phyloP scores from a whole-genome alignment of 35 echinoderm and acorn worm genomes.

The Ptychodera flava region DNA sequence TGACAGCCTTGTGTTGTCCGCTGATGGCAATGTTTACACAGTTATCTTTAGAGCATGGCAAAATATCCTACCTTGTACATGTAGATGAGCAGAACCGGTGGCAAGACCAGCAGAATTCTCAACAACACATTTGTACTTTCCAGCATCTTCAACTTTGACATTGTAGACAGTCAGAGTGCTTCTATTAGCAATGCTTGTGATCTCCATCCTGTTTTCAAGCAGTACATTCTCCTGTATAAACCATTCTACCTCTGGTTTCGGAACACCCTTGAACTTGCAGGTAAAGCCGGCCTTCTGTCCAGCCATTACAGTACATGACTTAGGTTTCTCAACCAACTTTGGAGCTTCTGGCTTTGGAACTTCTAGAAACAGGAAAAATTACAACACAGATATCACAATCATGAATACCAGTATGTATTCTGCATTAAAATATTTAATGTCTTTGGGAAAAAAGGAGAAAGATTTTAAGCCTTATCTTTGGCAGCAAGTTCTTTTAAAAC shows the following conservation, averaged over 20 bases:
- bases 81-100: slow-evolving; percentile 18
- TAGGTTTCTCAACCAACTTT: slow-evolving; percentile 15
- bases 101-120: slow-evolving; percentile 4
- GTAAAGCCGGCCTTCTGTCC: slow-evolving; percentile 28
- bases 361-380: neutral
- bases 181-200: neutral
- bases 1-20: too few species aligned
- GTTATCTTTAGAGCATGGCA: too few species aligned
- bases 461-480: too few species aligned
- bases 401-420: too few species aligned
- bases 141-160: slow-evolving; percentile 14
- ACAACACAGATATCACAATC: neutral
- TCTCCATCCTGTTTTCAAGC: slow-evolving; percentile 10
- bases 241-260: slow-evolving; percentile 28
- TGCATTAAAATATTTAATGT: too few species aligned
- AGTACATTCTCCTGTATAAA: slow-evolving; percentile 15
- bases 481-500: too few species aligned
- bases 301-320: slow-evolving; percentile 21
- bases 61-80: slow-evolving; percentile 24
- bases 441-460: too few species aligned
- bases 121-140: slow-evolving; percentile 38
- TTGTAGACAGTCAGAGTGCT: slow-evolving; percentile 6
- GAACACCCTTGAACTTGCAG: slow-evolving; percentile 28
- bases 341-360: slow-evolving; percentile 29
- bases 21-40: too few species aligned